Percentiles rank a stretch among this genome's conserved stretches.
phyloP scores from a whole-genome alignment of 2,888 invertebrate species.

The Linyphia triangularis region DNA sequence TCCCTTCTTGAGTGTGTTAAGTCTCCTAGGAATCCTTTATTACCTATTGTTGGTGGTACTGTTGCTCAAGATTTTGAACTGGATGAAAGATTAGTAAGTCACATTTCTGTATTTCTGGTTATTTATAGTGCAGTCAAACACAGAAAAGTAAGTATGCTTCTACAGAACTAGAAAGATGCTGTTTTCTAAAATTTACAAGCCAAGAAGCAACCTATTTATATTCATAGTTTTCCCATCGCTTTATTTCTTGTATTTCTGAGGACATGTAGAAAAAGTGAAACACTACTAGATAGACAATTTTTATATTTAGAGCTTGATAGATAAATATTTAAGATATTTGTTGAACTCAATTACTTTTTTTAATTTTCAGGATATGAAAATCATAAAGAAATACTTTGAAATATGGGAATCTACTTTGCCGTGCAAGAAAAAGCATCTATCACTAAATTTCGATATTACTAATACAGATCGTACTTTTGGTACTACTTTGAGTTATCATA shows the following conservation, averaged over 20 bases:
- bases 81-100: slow-evolving; percentile 86
- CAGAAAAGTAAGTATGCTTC: too few species aligned
- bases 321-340: too few species aligned
- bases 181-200: too few species aligned
- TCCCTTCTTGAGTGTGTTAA: slow-evolving; percentile 92
- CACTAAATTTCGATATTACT: slow-evolving; percentile 81
- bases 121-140: too few species aligned
- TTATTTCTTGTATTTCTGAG: too few species aligned
- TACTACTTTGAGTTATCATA: slow-evolving; percentile 94
- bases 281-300: too few species aligned
- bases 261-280: too few species aligned
- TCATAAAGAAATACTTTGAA: slow-evolving; percentile 85
- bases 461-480: slow-evolving; percentile 97
- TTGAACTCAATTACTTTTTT: too few species aligned
- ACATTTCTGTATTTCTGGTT: neutral
- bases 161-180: too few species aligned
- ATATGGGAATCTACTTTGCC: slow-evolving; percentile 85
- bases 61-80: slow-evolving; percentile 84
- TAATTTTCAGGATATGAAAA: slow-evolving; percentile 78
- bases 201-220: too few species aligned
- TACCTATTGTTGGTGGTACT: slow-evolving; percentile 94
- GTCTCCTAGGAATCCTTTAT: slow-evolving; percentile 89
- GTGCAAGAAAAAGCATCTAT: slow-evolving; percentile 4
- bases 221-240: too few species aligned
- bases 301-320: too few species aligned